Conservation (phyloP, 2,888 invertebrate genomes). For the Allolobophora icterica region DNA sequence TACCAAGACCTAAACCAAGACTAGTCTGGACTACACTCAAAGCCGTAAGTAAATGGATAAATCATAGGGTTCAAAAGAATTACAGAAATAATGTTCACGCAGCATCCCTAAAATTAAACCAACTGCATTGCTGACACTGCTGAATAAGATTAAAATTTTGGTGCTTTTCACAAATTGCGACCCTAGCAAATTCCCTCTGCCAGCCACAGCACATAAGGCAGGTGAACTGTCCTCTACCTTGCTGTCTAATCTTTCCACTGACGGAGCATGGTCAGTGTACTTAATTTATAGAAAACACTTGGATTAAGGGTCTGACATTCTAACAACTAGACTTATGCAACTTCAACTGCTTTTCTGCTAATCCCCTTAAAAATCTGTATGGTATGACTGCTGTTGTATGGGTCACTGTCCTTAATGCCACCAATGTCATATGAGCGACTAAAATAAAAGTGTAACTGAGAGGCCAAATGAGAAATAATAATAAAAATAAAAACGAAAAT, state of each 20-base stretch:
- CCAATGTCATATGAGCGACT: neutral
- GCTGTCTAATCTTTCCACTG: neutral
- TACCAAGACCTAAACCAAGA: too few species aligned
- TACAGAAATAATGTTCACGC: too few species aligned
- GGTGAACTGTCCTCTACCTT: too few species aligned
- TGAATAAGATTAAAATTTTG: too few species aligned
- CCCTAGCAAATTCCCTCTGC: too few species aligned
- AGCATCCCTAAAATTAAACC: too few species aligned
- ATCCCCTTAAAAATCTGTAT: neutral
- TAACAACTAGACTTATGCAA: neutral
- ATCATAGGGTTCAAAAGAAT: too few species aligned
- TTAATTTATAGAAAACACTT: neutral
- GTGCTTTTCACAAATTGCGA: too few species aligned
- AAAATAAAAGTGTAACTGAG: neutral
- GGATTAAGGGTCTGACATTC: neutral
- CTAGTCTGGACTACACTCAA: too few species aligned
- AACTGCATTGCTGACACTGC: too few species aligned
- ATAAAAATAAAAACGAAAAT: conserved; percentile 13
- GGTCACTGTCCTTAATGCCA: neutral
- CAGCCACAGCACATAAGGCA: too few species aligned
- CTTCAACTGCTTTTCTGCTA: neutral
- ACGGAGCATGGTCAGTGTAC: neutral
- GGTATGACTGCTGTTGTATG: neutral
- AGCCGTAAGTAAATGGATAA: too few species aligned
- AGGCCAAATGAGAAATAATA: neutral